These are phyloP conservation scores for Paracentrotus lividus DNA, from an alignment of 53 echinoderm and acorn worm genomes.

Conservation along the genomic window DNA sequence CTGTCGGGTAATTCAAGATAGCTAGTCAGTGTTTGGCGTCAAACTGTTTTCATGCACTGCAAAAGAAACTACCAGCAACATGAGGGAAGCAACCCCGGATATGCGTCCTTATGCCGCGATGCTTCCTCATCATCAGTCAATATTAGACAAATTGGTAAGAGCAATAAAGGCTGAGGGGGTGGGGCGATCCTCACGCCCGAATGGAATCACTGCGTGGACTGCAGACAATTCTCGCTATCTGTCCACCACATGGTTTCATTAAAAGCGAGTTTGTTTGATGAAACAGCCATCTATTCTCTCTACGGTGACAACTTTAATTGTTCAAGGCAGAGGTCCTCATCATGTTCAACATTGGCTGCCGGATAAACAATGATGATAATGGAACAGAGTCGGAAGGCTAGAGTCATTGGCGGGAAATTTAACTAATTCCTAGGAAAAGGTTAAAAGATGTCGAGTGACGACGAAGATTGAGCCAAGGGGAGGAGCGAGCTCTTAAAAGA, in stretches of 20 bases:
- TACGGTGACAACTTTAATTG: neutral
- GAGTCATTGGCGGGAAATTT: slow-evolving; percentile 2
- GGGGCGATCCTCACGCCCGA: neutral
- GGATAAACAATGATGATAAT: neutral
- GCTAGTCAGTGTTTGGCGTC: neutral
- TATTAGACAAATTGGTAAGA: neutral
- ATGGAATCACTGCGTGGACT: neutral
- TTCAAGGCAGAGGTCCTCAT: neutral
- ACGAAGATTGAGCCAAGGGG: neutral
- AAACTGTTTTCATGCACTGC: neutral
- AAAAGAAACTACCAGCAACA: slow-evolving; percentile 36
- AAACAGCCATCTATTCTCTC: slow-evolving; percentile 21
- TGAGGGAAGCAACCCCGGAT: neutral
- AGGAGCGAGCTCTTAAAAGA: neutral
- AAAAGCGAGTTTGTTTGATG: neutral
- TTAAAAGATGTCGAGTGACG: neutral
- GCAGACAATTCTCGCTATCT: neutral
- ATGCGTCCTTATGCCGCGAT: neutral
- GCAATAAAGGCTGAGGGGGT: slow-evolving; percentile 9
- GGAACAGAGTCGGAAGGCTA: neutral
- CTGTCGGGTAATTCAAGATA: neutral
- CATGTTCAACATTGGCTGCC: neutral
- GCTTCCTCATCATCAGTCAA: slow-evolving; percentile 9
- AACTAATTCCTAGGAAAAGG: slow-evolving; percentile 34
- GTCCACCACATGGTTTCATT: neutral